Evolutionary conservation across 2,888 invertebrate genomes (phyloP).

Genomic region (Serrognathus titanus): DNA sequence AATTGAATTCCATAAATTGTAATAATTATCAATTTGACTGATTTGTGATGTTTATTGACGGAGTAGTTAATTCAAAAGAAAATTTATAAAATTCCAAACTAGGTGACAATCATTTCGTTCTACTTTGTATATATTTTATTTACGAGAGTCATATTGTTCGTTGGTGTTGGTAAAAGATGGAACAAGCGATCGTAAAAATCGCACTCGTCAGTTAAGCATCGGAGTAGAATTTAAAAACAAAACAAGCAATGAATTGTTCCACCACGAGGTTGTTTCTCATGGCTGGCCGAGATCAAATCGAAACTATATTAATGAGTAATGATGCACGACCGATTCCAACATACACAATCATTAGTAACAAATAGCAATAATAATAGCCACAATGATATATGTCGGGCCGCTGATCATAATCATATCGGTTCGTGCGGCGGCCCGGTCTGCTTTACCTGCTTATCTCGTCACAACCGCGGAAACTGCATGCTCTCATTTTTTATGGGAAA

Average conservation of each 20-base stretch:
- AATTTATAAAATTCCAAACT: too few species aligned
- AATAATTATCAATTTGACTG: too few species aligned
- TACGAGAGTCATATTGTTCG: too few species aligned
- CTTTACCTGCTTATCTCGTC: constrained; percentile 21
- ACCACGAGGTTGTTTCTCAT: constrained; percentile 39
- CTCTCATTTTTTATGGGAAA: constrained; percentile 19
- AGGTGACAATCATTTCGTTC: too few species aligned
- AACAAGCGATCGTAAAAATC: background rate
- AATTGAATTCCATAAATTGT: too few species aligned
- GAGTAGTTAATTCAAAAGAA: too few species aligned
- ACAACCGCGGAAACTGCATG: constrained; percentile 23
- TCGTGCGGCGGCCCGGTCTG: constrained; percentile 25
- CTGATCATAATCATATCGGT: constrained; percentile 45
- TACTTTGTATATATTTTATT: too few species aligned
- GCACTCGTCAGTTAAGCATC: background rate
- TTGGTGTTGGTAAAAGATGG: too few species aligned
- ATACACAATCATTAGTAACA: constrained; percentile 52
- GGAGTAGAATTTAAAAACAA: background rate
- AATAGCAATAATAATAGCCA: constrained; percentile 51
- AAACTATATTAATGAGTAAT: constrained; percentile 51
- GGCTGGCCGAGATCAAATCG: constrained; percentile 46
- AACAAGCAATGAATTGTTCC: background rate
- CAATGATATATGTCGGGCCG: constrained; percentile 49
- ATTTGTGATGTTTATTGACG: too few species aligned
- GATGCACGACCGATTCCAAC: constrained; percentile 51